These are phyloP conservation scores for Styela plicata DNA, from an alignment of 23 tunicate species.

Conservation along the genomic window DNA sequence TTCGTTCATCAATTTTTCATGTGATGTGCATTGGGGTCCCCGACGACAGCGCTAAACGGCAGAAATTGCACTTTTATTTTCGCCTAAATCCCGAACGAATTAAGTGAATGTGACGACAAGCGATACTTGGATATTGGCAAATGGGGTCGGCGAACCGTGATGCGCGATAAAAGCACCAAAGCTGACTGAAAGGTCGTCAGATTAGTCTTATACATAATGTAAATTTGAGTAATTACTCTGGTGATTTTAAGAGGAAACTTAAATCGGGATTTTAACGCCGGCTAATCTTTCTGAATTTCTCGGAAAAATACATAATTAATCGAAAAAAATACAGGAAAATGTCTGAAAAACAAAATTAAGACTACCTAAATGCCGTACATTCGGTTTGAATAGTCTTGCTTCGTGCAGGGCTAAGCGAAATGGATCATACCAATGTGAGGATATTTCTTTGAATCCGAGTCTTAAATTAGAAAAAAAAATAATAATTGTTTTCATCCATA, in stretches of 20 bases:
- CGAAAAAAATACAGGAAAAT: no score
- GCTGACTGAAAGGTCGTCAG: neutral
- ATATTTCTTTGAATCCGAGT: no score
- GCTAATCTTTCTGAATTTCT: no score
- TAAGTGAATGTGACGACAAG: conserved; percentile 26
- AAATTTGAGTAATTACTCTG: neutral
- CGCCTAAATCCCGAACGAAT: conserved; percentile 36
- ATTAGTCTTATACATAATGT: neutral
- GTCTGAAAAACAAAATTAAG: no score
- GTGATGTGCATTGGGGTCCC: conserved; percentile 23
- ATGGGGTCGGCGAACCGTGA: neutral
- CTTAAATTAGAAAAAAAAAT: no score
- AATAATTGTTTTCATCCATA: no score
- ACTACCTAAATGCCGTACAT: no score
- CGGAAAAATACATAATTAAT: no score
- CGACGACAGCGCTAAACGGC: conserved; percentile 29
- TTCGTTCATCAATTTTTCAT: conserved; percentile 27
- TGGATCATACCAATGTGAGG: no score
- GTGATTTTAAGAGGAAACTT: neutral
- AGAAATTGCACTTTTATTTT: conserved; percentile 29
- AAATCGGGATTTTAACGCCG: neutral
- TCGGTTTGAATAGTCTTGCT: no score
- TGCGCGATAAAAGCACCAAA: neutral
- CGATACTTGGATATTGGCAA: conserved; percentile 9
- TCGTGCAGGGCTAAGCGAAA: no score